Evolutionary conservation across 2,113 vertebrate species (phyloP).

Genomic region (Turnix velox): DNA sequence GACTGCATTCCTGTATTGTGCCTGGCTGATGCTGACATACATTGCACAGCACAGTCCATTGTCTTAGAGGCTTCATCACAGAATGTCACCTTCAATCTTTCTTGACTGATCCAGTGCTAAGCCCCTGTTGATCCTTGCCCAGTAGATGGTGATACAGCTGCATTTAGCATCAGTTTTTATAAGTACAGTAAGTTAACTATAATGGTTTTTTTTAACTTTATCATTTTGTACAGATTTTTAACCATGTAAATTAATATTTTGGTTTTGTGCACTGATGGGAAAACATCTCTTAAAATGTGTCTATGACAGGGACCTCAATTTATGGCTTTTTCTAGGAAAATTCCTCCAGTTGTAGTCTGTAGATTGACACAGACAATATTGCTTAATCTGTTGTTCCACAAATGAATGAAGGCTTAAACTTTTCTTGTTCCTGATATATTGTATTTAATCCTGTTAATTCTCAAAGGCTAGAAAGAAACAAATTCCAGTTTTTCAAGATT

Average conservation of each 20-base stretch:
- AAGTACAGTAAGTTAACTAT: neutral
- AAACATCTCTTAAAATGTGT: neutral
- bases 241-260: neutral
- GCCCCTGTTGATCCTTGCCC: neutral
- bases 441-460: neutral
- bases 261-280: neutral
- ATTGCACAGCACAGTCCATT: neutral
- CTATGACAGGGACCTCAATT: neutral
- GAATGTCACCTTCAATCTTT: neutral
- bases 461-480: neutral
- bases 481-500: neutral
- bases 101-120: neutral
- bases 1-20: neutral
- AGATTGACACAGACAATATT: neutral
- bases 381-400: neutral
- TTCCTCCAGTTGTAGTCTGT: neutral
- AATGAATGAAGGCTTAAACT: neutral
- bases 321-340: neutral
- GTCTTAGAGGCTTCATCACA: neutral
- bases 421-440: neutral
- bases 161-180: neutral
- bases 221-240: neutral
- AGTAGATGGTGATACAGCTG: neutral
- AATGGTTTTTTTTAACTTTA: neutral
- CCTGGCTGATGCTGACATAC: neutral